A percentile compares a stretch with the other conserved stretches of the same genome.
These are phyloP conservation scores for Hipposideros larvatus DNA, from an alignment of 2,797 vertebrate genomes.

Conservation along the genomic window DNA sequence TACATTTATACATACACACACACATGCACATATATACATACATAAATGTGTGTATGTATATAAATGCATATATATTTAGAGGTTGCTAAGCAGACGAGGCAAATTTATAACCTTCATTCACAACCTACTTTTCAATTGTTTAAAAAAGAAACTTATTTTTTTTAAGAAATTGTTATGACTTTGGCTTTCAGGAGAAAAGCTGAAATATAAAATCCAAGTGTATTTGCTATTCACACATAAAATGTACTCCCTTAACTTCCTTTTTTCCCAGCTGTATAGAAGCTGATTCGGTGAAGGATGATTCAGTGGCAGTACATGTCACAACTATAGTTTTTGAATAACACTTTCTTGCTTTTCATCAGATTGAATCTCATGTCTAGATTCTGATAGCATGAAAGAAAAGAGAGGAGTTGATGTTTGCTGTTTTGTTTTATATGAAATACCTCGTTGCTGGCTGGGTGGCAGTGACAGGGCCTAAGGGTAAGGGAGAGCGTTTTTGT, in stretches of 20 bases:
- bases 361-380: background rate
- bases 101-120: background rate
- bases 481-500: background rate
- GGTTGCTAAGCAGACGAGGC: background rate
- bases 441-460: background rate
- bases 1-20: background rate
- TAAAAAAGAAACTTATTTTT: background rate
- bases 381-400: constrained; percentile 51
- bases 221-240: background rate
- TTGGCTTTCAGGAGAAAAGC: background rate
- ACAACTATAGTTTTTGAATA: background rate
- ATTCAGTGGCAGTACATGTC: background rate
- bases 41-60: background rate
- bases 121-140: background rate
- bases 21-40: background rate
- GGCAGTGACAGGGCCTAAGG: background rate
- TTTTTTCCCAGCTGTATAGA: background rate
- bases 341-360: background rate
- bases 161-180: background rate
- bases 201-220: background rate
- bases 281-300: background rate
- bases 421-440: background rate
- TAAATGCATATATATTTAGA: background rate
- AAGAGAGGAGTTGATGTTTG: constrained; percentile 20
- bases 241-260: background rate